A percentile compares a stretch with the other conserved stretches of the same genome.
Evolutionary conservation across 2,797 vertebrate genomes (phyloP).

Genomic region (Microctenopoma lineatum): DNA sequence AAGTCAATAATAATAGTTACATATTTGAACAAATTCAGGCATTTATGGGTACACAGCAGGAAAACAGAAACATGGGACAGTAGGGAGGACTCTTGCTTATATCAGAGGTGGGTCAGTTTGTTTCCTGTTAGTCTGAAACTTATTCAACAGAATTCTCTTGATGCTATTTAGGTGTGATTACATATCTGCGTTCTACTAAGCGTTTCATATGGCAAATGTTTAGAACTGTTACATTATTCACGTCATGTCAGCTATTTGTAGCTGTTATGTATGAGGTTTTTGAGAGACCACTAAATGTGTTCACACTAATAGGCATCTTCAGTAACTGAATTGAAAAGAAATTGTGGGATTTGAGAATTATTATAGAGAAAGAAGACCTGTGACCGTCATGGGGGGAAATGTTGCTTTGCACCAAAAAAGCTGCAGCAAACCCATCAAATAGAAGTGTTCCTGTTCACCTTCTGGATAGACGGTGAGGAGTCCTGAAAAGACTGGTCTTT

Average conservation of each 20-base stretch:
- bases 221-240: slow-evolving; percentile 48
- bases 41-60: not conserved
- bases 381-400: slow-evolving; percentile 41
- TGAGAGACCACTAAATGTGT: slow-evolving; percentile 45
- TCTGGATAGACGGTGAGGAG: slow-evolving; percentile 35
- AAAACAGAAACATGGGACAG: slow-evolving; percentile 1
- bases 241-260: slow-evolving; percentile 36
- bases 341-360: slow-evolving; percentile 39
- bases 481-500: slow-evolving; percentile 63
- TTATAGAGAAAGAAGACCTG: slow-evolving; percentile 1
- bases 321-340: slow-evolving; percentile 7
- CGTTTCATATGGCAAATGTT: slow-evolving; percentile 14
- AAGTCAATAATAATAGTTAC: not conserved
- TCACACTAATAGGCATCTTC: slow-evolving; percentile 34
- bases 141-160: slow-evolving; percentile 15
- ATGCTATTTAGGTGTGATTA: slow-evolving; percentile 13
- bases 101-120: not conserved
- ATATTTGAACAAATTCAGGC: not conserved
- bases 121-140: not conserved
- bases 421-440: slow-evolving; percentile 45
- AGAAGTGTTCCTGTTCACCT: slow-evolving; percentile 65
- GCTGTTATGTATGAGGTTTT: slow-evolving; percentile 31
- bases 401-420: slow-evolving; percentile 46
- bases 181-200: not conserved
- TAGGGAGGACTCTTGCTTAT: not conserved